A percentile compares a stretch with the other conserved stretches of the same genome.
Evolutionary conservation across 2,113 vertebrate genomes (phyloP).

Genomic region (Pelusios castaneus): DNA sequence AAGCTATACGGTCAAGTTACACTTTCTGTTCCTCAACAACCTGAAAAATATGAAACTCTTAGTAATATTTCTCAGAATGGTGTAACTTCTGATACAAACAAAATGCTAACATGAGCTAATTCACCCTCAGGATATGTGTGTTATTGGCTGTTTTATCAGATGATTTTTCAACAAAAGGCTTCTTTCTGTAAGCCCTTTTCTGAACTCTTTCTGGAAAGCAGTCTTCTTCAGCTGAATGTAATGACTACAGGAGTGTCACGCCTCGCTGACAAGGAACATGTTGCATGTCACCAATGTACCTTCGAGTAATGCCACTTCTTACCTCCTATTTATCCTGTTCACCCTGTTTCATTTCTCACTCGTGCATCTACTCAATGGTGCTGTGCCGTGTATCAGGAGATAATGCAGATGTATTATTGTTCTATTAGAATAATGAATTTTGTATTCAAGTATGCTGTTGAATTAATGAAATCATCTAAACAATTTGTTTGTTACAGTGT

Average conservation of each 20-base stretch:
- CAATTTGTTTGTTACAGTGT: conserved; percentile 63
- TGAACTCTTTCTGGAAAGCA: conserved; percentile 62
- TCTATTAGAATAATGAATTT: conserved; percentile 60
- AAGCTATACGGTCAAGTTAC: conserved; percentile 65
- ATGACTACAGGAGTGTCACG: conserved; percentile 22
- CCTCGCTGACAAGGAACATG: conserved; percentile 47
- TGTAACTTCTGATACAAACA: conserved; percentile 67
- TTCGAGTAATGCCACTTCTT: conserved; percentile 57
- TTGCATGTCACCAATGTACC: conserved; percentile 67
- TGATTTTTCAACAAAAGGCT: conserved; percentile 59
- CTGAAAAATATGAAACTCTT: conserved; percentile 42
- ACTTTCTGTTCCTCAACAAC: conserved; percentile 56
- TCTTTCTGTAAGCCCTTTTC: conserved; percentile 57
- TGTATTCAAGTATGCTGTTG: conserved; percentile 66
- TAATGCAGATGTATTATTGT: conserved; percentile 65
- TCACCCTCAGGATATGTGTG: conserved; percentile 68
- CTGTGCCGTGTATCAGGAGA: conserved; percentile 75
- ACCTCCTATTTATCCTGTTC: conserved; percentile 45
- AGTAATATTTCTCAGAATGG: conserved; percentile 62
- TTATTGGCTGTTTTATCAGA: conserved; percentile 59
- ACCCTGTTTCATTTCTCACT: conserved; percentile 35
- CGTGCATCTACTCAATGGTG: conserved; percentile 68
- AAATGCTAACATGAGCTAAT: conserved; percentile 58
- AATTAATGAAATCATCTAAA: conserved; percentile 66
- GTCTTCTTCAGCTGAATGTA: conserved; percentile 65